These are phyloP conservation scores for Rana temporaria DNA, from an alignment of 2,113 vertebrate species.

Conservation along the genomic window DNA sequence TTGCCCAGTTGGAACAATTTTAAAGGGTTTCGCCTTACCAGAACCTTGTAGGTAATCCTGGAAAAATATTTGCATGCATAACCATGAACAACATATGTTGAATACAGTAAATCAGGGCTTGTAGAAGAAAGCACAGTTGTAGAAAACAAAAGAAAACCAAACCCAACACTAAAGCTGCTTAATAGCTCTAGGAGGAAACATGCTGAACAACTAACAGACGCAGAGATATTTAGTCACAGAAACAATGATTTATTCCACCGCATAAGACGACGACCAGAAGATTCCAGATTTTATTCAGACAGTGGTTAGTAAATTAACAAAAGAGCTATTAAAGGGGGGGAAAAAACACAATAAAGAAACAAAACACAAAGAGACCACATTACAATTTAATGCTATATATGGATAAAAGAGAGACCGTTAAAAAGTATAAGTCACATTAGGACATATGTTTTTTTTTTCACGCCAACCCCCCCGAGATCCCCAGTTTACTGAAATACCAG, in stretches of 20 bases:
- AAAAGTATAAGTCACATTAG: no score
- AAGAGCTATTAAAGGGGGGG: background rate
- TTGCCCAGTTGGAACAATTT: no score
- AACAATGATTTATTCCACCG: slow-evolving; percentile 16
- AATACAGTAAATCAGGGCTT: slow-evolving; percentile 11
- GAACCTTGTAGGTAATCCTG: no score
- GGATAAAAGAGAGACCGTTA: no score
- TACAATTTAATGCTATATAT: background rate
- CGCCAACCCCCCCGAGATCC: no score
- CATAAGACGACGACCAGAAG: slow-evolving; percentile 7
- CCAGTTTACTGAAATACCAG: no score
- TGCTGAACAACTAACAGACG: slow-evolving; percentile 14
- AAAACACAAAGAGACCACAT: slow-evolving; percentile 1
- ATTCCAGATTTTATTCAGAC: background rate
- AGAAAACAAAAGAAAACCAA: slow-evolving; percentile 15
- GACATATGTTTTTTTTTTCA: no score
- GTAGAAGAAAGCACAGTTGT: slow-evolving; percentile 9
- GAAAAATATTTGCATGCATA: background rate
- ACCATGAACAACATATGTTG: background rate
- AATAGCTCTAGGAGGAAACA: background rate
- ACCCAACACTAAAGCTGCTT: slow-evolving; percentile 5
- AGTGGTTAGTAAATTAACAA: background rate
- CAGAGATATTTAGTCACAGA: slow-evolving; percentile 7
- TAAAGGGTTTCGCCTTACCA: no score
- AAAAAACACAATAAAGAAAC: background rate